Evolutionary conservation across 2,797 vertebrate species (phyloP).

Genomic region (Eulemur rubriventer): DNA sequence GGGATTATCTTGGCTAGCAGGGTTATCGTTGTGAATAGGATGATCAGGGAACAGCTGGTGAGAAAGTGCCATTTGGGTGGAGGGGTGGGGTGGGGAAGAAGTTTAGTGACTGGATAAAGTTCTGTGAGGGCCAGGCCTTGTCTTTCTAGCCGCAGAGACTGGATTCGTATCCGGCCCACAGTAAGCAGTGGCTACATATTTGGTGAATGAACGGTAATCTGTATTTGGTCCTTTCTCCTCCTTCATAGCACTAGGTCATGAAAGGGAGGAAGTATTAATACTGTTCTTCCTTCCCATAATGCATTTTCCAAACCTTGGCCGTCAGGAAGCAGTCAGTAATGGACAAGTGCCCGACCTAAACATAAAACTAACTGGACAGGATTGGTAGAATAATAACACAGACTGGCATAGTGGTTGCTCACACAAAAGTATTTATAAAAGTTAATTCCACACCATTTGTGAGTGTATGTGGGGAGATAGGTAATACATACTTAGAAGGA

Average conservation of each 20-base stretch:
- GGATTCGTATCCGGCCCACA: not conserved
- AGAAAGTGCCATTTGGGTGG: not conserved
- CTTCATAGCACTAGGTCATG: not conserved
- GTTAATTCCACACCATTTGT: not conserved
- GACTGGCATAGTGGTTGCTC: not conserved
- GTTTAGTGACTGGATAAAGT: not conserved
- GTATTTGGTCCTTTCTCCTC: not conserved
- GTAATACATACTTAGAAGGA: not conserved
- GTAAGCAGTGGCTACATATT: not conserved
- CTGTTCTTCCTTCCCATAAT: not conserved
- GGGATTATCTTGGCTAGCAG: not conserved
- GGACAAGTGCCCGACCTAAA: not conserved
- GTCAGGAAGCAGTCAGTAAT: not conserved
- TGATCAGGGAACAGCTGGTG: not conserved
- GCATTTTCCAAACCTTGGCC: not conserved
- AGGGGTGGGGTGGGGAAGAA: rapidly evolving
- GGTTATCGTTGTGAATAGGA: not conserved
- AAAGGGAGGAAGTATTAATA: not conserved
- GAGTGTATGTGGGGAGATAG: not conserved
- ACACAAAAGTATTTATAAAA: not conserved
- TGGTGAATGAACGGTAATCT: not conserved
- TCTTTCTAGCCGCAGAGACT: not conserved
- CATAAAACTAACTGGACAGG: not conserved
- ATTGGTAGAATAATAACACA: not conserved
- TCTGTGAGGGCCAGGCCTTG: rapidly evolving